Conservation (phyloP, 1,140 invertebrate genomes). For the Carposina sasakii region DNA sequence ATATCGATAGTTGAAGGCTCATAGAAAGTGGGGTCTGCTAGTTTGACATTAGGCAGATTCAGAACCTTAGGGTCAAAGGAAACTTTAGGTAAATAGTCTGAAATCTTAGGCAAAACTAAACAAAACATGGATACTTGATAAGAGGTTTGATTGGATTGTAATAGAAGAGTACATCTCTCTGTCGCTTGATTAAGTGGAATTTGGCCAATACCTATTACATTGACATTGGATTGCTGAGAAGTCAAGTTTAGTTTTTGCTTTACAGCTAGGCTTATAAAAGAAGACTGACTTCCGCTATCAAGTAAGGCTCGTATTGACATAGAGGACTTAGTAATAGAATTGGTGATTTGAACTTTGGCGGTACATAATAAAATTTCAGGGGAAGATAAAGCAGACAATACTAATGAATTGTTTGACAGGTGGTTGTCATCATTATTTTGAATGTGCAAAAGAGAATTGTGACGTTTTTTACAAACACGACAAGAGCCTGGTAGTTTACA, state of each 20-base stretch:
- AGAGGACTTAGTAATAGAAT: neutral
- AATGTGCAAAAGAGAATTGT: constrained; percentile 3
- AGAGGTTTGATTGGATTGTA: neutral
- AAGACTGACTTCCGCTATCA: constrained; percentile 5
- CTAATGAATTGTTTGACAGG: neutral
- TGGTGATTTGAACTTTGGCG: constrained; percentile 6
- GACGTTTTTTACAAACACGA: constrained; percentile 2
- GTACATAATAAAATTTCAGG: constrained; percentile 4
- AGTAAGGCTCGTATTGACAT: neutral
- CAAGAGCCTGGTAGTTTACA: neutral
- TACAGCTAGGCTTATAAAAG: neutral
- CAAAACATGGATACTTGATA: neutral
- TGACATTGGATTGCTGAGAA: neutral
- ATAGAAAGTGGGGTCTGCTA: neutral
- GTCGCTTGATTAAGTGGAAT: neutral
- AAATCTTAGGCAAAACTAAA: neutral
- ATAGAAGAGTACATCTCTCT: neutral
- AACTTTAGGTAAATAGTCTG: neutral
- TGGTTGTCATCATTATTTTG: neutral
- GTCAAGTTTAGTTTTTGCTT: neutral
- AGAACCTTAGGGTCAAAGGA: neutral
- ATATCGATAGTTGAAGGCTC: constrained; percentile 1
- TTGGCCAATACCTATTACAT: constrained; percentile 1
- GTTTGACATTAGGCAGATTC: neutral
- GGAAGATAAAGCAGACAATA: neutral